Conservation (phyloP, 2,797 vertebrate genomes). For the Karalla daura region DNA sequence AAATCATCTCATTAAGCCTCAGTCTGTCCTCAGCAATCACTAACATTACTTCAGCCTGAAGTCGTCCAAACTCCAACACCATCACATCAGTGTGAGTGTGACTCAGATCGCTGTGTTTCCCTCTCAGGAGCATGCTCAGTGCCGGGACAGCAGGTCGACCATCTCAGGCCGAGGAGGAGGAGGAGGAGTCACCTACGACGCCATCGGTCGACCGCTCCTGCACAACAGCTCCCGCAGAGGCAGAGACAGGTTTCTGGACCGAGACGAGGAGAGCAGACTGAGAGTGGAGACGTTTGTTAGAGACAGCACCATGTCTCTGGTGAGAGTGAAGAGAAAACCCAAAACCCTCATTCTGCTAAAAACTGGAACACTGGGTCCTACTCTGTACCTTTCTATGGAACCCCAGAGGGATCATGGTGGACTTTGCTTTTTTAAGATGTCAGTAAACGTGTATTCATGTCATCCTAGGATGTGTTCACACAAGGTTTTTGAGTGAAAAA, state of each 20-base stretch:
- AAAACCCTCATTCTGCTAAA: slow-evolving; percentile 41
- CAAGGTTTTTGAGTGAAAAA: too few species aligned
- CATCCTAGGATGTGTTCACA: too few species aligned
- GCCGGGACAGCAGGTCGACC: slow-evolving; percentile 89
- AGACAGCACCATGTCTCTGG: slow-evolving; percentile 73
- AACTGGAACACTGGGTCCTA: slow-evolving; percentile 34
- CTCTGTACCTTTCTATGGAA: too few species aligned
- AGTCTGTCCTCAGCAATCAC: too few species aligned
- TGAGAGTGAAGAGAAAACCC: too few species aligned
- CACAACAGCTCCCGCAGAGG: slow-evolving; percentile 77
- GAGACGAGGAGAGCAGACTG: slow-evolving; percentile 57
- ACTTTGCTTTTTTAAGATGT: too few species aligned
- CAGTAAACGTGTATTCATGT: too few species aligned
- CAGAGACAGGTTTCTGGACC: slow-evolving; percentile 59
- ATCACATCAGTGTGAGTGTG: background rate
- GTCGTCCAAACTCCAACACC: background rate
- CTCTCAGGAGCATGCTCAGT: slow-evolving; percentile 74
- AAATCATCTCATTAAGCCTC: too few species aligned
- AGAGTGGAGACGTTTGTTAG: slow-evolving; percentile 78
- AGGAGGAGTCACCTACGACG: slow-evolving; percentile 75
- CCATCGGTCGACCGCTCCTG: slow-evolving; percentile 80
- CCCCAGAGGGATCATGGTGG: too few species aligned
- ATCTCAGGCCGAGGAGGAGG: slow-evolving; percentile 86
- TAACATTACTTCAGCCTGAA: background rate
- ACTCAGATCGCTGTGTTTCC: slow-evolving; percentile 18